phyloP scores from a whole-genome alignment of 2,797 vertebrate species.

The Myiotriccus ornatus region DNA sequence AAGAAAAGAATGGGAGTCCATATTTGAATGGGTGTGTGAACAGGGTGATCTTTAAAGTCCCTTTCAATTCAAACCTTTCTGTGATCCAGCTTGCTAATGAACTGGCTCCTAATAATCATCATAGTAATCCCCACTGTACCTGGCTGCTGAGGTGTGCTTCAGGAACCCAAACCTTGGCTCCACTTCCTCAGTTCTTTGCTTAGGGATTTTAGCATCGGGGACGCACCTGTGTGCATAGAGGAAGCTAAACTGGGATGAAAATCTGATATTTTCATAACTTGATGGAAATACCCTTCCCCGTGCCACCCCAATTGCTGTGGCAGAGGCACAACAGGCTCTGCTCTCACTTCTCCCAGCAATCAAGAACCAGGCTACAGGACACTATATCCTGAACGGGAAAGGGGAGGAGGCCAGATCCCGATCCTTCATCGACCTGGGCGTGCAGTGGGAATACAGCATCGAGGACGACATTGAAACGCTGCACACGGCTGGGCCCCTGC shows the following conservation, averaged over 20 bases:
- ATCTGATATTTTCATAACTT: neutral
- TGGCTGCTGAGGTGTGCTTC: neutral
- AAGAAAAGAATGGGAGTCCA: neutral
- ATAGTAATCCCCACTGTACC: neutral
- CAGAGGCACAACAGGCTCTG: neutral
- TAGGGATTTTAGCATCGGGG: neutral
- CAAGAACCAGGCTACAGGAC: constrained; percentile 97
- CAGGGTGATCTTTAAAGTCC: neutral
- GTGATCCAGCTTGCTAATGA: neutral
- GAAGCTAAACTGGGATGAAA: neutral
- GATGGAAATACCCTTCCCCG: neutral
- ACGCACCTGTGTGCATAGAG: rapidly evolving
- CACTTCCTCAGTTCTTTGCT: neutral
- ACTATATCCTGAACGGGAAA: constrained; percentile 94
- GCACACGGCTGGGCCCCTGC: constrained; percentile 91
- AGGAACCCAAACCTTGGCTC: neutral
- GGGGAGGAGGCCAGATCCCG: constrained; percentile 87
- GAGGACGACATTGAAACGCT: constrained; percentile 89
- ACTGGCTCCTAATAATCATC: neutral
- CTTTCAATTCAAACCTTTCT: neutral
- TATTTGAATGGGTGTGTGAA: neutral
- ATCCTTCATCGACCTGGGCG: constrained; percentile 92
- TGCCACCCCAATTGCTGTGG: neutral
- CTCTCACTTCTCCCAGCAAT: constrained; percentile 81
- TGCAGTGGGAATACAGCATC: constrained; percentile 93